Percentiles rank a stretch among this genome's conserved stretches.
Conservation (phyloP, 2,888 invertebrate genomes). For the Didymodactylos carnosus region DNA sequence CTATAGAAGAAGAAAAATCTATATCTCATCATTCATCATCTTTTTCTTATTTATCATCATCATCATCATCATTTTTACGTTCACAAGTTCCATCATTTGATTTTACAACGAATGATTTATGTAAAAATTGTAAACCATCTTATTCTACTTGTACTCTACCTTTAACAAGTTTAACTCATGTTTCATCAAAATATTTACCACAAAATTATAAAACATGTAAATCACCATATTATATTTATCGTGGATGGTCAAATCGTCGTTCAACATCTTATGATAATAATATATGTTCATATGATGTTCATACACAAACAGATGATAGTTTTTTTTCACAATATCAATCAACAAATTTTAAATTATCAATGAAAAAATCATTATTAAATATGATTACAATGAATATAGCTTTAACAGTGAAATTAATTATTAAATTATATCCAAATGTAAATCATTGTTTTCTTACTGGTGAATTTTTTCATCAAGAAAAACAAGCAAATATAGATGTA, state of each 20-base stretch:
- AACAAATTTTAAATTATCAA: not conserved
- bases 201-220: not conserved
- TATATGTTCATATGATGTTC: not conserved
- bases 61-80: not conserved
- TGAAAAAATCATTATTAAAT: not conserved
- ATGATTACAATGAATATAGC: not conserved
- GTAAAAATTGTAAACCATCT: not conserved
- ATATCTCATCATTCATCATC: no score
- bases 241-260: not conserved
- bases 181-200: not conserved
- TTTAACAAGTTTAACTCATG: not conserved
- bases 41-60: not conserved
- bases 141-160: not conserved
- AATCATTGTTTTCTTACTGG: not conserved
- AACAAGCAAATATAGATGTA: not conserved
- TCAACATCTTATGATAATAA: not conserved
- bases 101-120: not conserved
- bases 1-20: no score
- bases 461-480: not conserved
- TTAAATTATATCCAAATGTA: not conserved
- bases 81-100: not conserved
- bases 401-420: not conserved
- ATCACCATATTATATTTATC: not conserved
- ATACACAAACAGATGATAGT: not conserved
- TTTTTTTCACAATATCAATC: not conserved